phyloP scores from a whole-genome alignment of 2,888 invertebrate species.

The Andrena chrysosceles region DNA sequence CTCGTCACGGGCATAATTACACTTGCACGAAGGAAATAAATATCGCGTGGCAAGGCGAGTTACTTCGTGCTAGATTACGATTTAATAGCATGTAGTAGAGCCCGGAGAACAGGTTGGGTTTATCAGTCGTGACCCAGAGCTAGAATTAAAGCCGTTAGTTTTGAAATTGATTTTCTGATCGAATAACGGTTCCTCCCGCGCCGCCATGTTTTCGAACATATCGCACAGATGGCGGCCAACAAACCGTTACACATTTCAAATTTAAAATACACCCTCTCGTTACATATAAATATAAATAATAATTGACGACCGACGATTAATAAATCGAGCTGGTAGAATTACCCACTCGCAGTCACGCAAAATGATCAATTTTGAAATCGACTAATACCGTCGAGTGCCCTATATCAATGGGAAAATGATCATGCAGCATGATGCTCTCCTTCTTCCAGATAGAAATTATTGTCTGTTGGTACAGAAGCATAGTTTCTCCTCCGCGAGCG shows the following conservation, averaged over 20 bases:
- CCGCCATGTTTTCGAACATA: neutral
- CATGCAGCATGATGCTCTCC: neutral
- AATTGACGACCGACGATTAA: neutral
- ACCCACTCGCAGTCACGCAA: neutral
- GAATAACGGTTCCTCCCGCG: neutral
- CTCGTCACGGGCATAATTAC: no score
- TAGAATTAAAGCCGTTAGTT: neutral
- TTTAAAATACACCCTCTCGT: neutral
- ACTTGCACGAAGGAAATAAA: no score
- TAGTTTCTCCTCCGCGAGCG: neutral
- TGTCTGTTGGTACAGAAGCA: neutral
- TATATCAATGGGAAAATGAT: neutral
- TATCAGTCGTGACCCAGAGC: no score
- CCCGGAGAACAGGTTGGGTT: no score
- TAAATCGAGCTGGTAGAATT: neutral
- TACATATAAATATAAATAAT: constrained; percentile 2
- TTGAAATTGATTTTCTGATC: neutral
- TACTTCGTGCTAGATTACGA: no score
- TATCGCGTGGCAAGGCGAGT: no score
- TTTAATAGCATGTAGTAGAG: no score
- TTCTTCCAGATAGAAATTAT: neutral
- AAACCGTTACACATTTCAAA: neutral
- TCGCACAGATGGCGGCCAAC: neutral
- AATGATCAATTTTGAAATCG: neutral
- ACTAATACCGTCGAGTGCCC: neutral